Base-by-base conservation (phyloP, 2,888 invertebrate species). In the Aphelenchoides bicaudatus region DNA sequence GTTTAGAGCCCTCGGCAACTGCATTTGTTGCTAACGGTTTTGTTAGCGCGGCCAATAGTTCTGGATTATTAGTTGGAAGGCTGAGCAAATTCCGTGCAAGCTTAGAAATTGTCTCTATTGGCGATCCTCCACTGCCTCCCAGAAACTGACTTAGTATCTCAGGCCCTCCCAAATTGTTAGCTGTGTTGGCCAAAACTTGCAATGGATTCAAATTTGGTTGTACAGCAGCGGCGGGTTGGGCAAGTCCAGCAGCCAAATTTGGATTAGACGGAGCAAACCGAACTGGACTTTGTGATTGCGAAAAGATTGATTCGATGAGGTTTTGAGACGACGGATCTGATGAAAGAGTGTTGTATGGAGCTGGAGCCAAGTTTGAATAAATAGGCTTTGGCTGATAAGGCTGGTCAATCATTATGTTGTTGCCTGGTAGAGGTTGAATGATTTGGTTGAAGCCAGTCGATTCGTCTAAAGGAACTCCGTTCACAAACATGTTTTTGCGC, bases 11-110 rank as follows among this genome's bases (percentile, higher is more conserved):
- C 19, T 13, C 57, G 27, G 38, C 63, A 5, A 30, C 47, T 8
- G 56, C 52, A 5, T 39, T 49, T 10, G 34, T 49, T 13, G 37
- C 53, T 27, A 64, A 54, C 30, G 63, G 54, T 25, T 58, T 60
- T 5, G 58, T 60, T 16, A 60, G 47, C 8, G 54, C 38, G 13
- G 50, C 29, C 43, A 51, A 60, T 13, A 68, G 43, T 37, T 63
- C 59, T 43, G 62, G 56, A 30, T 68, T 69, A 19, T 62, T 71
- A 31, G 56, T 63, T 21, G 63, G 62, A 3, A 58, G 54, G 3
- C 62, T 63, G 28, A 75, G 49, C 23, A 76, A 58, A 57, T 72
- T 75, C 54, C 71, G 72, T 23, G 75, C 73, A 46, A 75, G 57
- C 39, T 69, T 69, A 16, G 71, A 63, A 6, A 75, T 62, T 21